Conservation (phyloP, 2,888 invertebrate genomes). For the Parnassius glacialis region DNA sequence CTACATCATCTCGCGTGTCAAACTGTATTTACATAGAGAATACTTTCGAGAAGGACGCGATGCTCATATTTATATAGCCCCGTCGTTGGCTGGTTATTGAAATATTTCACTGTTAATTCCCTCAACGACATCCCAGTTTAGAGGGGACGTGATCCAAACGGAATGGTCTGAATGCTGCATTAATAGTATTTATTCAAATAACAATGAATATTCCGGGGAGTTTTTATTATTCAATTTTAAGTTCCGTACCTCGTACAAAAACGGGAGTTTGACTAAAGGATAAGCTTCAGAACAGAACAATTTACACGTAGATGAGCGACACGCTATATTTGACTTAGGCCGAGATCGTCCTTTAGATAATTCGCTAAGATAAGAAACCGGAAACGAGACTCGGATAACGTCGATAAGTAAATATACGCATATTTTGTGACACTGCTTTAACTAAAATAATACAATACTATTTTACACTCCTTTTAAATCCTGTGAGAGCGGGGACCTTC, state of each 20-base stretch:
- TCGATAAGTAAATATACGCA: conserved; percentile 24
- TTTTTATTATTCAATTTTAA: conserved; percentile 47
- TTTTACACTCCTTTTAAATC: too few species aligned
- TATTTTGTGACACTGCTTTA: neutral
- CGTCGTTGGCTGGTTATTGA: conserved; percentile 70
- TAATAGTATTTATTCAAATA: conserved; percentile 75
- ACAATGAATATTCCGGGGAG: conserved; percentile 55
- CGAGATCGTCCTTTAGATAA: conserved; percentile 60
- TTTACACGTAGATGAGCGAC: conserved; percentile 63
- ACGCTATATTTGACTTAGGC: conserved; percentile 68
- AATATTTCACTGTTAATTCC: conserved; percentile 79
- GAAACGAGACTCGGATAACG: conserved; percentile 29
- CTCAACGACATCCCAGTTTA: conserved; percentile 60
- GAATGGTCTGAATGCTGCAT: conserved; percentile 58
- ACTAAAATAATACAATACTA: too few species aligned
- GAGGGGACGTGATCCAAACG: conserved; percentile 59
- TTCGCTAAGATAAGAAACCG: conserved; percentile 46
- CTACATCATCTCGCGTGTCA: conserved; percentile 67
- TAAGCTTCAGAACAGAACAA: conserved; percentile 55
- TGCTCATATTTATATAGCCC: conserved; percentile 72
- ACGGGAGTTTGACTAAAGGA: conserved; percentile 42
- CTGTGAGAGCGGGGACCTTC: too few species aligned
- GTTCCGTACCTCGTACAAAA: conserved; percentile 29
- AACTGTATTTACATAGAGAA: conserved; percentile 73
- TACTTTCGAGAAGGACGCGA: conserved; percentile 68